Conservation (phyloP, 2,113 vertebrate genomes). For the Xiphophorus maculatus region DNA sequence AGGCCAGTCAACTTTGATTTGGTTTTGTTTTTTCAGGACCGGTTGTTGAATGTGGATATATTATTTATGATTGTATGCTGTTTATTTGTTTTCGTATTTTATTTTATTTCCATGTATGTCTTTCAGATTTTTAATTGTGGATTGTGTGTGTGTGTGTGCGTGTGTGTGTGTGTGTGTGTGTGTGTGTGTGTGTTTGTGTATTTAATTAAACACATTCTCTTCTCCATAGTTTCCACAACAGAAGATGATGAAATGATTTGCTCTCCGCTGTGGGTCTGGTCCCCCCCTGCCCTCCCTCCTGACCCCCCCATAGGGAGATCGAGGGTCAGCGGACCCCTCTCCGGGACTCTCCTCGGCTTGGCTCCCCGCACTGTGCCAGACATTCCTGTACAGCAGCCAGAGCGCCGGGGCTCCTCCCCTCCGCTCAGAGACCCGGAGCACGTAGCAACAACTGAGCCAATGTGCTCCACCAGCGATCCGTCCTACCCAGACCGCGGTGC, state of each 20-base stretch:
- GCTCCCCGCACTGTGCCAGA: slow-evolving; percentile 45
- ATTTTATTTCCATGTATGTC: neutral
- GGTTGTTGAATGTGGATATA: neutral
- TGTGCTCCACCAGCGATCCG: slow-evolving; percentile 58
- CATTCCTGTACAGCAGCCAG: slow-evolving; percentile 65
- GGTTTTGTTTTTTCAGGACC: too few relatives aligned
- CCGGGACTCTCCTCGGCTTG: slow-evolving; percentile 31
- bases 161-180: too few relatives aligned
- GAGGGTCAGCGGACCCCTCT: slow-evolving; percentile 35
- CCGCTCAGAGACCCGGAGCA: slow-evolving; percentile 69
- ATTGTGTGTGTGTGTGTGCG: too few relatives aligned
- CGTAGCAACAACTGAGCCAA: slow-evolving; percentile 84
- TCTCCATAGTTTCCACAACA: neutral
- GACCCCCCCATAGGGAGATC: neutral
- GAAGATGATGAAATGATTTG: neutral
- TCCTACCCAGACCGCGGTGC: slow-evolving; percentile 76
- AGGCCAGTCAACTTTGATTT: neutral
- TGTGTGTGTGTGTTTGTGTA: too few relatives aligned
- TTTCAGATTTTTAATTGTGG: neutral
- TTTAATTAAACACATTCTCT: neutral
- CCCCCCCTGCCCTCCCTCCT: neutral
- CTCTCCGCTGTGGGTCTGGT: neutral
- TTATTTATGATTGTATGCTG: neutral
- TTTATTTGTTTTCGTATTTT: neutral
- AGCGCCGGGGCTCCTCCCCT: slow-evolving; percentile 69